Conservation (phyloP, 2,888 invertebrate species). For the Drosophila falleni region DNA sequence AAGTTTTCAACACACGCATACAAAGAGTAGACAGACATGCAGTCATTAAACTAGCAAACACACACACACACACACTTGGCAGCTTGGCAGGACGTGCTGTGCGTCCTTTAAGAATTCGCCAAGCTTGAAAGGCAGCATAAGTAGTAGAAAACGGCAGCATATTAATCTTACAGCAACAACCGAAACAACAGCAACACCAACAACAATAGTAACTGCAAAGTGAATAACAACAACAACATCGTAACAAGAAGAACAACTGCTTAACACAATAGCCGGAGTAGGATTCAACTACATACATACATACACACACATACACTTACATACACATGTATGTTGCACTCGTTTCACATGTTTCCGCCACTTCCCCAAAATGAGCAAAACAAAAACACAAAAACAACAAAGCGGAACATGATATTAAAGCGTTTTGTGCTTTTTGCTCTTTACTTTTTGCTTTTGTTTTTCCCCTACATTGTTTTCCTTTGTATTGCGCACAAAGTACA, state of each 20-base stretch:
- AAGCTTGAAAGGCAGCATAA: constrained; percentile 74
- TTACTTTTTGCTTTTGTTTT: constrained; percentile 23
- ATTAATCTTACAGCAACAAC: constrained; percentile 72
- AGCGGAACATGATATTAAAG: constrained; percentile 63
- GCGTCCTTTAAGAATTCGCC: constrained; percentile 56
- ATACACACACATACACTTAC: too few species aligned
- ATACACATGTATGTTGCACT: constrained; percentile 29
- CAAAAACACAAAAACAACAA: constrained; percentile 24
- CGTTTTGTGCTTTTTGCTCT: constrained; percentile 31
- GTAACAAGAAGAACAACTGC: constrained; percentile 15
- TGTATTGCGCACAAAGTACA: constrained; percentile 52
- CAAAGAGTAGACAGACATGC: constrained; percentile 31
- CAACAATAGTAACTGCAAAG: constrained; percentile 5
- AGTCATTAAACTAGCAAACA: constrained; percentile 60
- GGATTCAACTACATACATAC: neutral
- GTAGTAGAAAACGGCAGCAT: constrained; percentile 77
- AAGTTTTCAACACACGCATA: constrained; percentile 68
- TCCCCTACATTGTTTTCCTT: constrained; percentile 26
- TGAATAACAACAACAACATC: constrained; percentile 26
- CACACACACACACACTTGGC: constrained; percentile 30
- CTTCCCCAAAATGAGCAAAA: constrained; percentile 16
- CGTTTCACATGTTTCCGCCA: constrained; percentile 34
- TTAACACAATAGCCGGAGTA: constrained; percentile 42
- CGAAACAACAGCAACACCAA: constrained; percentile 46
- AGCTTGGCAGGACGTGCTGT: constrained; percentile 61